Percentiles rank a stretch among this genome's conserved stretches.
Evolutionary conservation across 92 coral and sea anemone genomes (phyloP).

Genomic region (Pocillopora grandis): DNA sequence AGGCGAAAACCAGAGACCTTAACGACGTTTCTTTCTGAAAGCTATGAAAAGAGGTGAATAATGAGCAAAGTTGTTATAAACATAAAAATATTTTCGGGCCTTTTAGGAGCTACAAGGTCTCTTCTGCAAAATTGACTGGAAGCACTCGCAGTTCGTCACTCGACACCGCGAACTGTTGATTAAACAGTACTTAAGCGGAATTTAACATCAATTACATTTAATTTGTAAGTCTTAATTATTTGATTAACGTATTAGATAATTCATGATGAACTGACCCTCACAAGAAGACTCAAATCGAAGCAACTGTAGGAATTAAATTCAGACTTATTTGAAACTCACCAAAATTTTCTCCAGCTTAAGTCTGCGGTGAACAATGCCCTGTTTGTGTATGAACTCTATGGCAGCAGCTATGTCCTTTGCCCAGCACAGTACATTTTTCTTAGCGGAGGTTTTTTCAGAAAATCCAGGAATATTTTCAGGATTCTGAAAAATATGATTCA

Average conservation of each 20-base stretch:
- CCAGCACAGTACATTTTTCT: background rate
- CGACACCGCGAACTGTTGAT: too few relatives aligned
- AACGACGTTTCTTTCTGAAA: background rate
- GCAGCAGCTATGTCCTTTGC: conserved; percentile 3
- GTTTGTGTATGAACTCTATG: background rate
- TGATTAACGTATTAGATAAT: too few relatives aligned
- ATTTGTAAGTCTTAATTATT: too few relatives aligned
- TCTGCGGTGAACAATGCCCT: background rate
- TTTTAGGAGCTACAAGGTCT: background rate
- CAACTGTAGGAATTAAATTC: too few relatives aligned
- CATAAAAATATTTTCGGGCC: background rate
- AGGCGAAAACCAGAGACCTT: conserved; percentile 44
- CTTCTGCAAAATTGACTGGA: too few relatives aligned
- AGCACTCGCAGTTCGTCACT: too few relatives aligned
- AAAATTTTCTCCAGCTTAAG: conserved; percentile 2
- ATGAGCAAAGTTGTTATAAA: background rate
- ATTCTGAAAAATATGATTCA: background rate
- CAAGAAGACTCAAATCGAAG: too few relatives aligned
- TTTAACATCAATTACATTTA: too few relatives aligned
- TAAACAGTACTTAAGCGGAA: too few relatives aligned
- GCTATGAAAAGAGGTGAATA: background rate
- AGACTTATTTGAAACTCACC: background rate
- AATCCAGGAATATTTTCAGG: background rate
- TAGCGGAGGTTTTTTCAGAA: background rate
- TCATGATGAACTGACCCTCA: too few relatives aligned